Percentiles rank a stretch among this genome's conserved stretches.
Conservation (phyloP, 2,797 vertebrate species). For the Hybognathus amarus region DNA sequence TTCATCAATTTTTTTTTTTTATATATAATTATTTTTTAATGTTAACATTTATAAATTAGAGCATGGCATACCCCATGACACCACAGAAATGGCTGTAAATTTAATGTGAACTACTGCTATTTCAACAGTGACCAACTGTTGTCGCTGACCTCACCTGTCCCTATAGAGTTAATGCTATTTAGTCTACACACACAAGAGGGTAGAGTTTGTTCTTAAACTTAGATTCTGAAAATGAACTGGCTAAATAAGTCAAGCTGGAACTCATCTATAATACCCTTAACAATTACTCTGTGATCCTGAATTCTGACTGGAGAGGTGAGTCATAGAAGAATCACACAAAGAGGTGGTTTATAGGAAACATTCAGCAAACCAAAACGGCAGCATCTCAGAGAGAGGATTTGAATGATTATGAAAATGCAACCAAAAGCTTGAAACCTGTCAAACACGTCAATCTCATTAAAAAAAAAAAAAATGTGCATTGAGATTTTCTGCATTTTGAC, state of each 20-base stretch:
- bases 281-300: background rate
- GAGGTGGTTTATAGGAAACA: constrained; percentile 1
- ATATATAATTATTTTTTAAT: no score
- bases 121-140: background rate
- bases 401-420: background rate
- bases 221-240: constrained; percentile 8
- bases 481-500: no score
- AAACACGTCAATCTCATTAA: background rate
- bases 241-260: constrained; percentile 36
- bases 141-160: background rate
- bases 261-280: background rate
- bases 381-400: background rate
- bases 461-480: no score
- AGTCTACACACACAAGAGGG: background rate
- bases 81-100: background rate
- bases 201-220: background rate
- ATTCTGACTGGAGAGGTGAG: background rate
- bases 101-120: background rate
- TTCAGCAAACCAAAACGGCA: background rate
- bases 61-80: background rate
- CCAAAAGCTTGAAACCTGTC: background rate
- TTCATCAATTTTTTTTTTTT: no score
- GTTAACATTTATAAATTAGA: background rate
- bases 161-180: background rate
- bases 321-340: background rate